Base-by-base conservation (phyloP, 2,888 invertebrate species). In the Cryptops parisi region DNA sequence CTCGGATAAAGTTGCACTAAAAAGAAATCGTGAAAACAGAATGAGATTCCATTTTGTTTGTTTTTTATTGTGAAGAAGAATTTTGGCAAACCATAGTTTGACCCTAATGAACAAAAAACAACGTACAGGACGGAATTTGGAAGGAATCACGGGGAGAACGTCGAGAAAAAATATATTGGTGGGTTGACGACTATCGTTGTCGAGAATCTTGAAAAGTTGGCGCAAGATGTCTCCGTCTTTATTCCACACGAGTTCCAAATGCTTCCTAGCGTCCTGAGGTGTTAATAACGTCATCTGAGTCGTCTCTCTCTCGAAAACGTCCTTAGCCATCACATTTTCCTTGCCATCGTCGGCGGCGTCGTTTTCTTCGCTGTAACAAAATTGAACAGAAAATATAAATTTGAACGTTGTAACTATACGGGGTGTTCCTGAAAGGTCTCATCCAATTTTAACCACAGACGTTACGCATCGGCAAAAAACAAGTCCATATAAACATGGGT, bases 131-230 rank as follows among this genome's bases (percentile, higher is more conserved):
- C 98, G 75, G 9, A 84, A 81, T 64, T 80, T 81, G 0, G 87
- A 80, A 1, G 98, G 94, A 21, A 88, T 75, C 0, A 98, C 93
- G 2, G 86, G 80, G 21, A 98, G 66, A 0, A 81, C 71, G 59
- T 87, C 81, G 67, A 88, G 77, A 65, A 93, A 98, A 66, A 97
- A 85, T 52, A 83, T 67, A 69, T 97, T 88, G 1, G 84, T 82
- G 0, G 87, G 80, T 60, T 78, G 70, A 54, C 74, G 3, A 2
- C n/a, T 19, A 23, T 41, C 12, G 24, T 9, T 19, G 12, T 17
- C 12, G 24, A 38, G 25, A 47, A 60, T 1, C 71, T 88, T 84
- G 53, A 82, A 76, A n/a, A 88, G 70, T n/a, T 78, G 67, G 55
- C 70, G 69, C 2, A 96, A 65, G 4, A 87, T 71, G 0, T 80